Conservation (phyloP, 1,140 invertebrate genomes). For the Scaptomyza hsui region DNA sequence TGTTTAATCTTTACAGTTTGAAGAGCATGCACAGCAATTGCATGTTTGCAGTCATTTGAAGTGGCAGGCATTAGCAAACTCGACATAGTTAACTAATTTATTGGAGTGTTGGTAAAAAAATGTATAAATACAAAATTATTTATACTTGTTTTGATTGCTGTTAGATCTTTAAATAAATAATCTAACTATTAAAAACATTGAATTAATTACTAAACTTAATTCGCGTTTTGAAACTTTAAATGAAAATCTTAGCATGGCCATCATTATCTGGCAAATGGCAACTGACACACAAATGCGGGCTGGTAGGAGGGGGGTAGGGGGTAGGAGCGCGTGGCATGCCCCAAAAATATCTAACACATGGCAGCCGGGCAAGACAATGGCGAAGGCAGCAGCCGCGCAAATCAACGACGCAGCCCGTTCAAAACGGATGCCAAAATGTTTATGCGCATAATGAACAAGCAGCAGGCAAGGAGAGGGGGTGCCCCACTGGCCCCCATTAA, state of each 20-base stretch:
- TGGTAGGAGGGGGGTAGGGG: neutral
- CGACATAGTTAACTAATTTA: neutral
- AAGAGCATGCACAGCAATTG: slow-evolving; percentile 34
- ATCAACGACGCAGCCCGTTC: slow-evolving; percentile 39
- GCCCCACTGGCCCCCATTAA: slow-evolving; percentile 37
- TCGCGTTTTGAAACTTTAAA: slow-evolving; percentile 54
- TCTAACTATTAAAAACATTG: no score
- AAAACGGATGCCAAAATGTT: slow-evolving; percentile 74
- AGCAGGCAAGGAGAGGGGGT: no score
- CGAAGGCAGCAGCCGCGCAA: slow-evolving; percentile 68
- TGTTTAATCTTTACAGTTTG: slow-evolving; percentile 64
- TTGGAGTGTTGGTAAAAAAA: no score
- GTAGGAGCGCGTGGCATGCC: neutral
- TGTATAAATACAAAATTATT: no score
- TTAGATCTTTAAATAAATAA: no score
- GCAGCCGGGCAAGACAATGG: slow-evolving; percentile 70
- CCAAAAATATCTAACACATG: slow-evolving; percentile 73
- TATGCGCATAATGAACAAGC: slow-evolving; percentile 80
- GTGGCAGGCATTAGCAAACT: slow-evolving; percentile 15
- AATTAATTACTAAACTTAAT: no score
- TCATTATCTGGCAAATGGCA: slow-evolving; percentile 65
- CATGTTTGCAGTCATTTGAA: slow-evolving; percentile 43
- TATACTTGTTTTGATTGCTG: no score
- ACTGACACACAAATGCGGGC: slow-evolving; percentile 62
- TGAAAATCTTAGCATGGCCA: slow-evolving; percentile 33